A percentile compares a stretch with the other conserved stretches of the same genome.
phyloP scores from a whole-genome alignment of 1,140 invertebrate genomes.

The Drosophila busckii region DNA sequence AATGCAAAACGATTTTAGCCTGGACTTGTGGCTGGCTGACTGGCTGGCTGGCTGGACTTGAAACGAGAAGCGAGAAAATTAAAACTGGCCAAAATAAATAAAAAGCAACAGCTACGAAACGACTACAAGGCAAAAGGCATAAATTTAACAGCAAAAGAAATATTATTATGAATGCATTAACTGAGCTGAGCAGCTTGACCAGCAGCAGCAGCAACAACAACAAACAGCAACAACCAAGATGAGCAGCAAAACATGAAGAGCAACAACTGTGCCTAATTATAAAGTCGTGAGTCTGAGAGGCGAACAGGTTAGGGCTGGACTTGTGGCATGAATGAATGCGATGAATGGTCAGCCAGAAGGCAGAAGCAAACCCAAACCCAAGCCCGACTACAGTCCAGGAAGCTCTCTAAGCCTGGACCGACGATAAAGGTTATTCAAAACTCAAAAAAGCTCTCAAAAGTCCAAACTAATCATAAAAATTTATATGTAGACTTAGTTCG shows the following conservation, averaged over 20 bases:
- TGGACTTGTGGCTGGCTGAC: constrained; percentile 3
- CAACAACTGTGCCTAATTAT: constrained; percentile 67
- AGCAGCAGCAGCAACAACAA: constrained; percentile 4
- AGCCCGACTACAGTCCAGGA: too few species aligned
- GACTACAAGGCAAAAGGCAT: constrained; percentile 67
- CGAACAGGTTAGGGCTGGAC: constrained; percentile 61
- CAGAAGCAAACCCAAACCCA: neutral
- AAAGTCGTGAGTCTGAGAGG: constrained; percentile 67
- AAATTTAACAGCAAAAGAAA: constrained; percentile 77
- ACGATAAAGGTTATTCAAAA: constrained; percentile 72
- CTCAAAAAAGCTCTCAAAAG: constrained; percentile 39
- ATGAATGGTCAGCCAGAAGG: constrained; percentile 8
- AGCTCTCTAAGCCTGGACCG: too few species aligned
- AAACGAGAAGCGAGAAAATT: constrained; percentile 68
- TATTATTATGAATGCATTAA: constrained; percentile 77
- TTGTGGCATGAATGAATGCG: constrained; percentile 34
- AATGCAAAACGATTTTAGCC: constrained; percentile 73
- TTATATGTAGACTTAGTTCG: constrained; percentile 55
- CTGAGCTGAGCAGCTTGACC: constrained; percentile 40
- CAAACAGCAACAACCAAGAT: neutral
- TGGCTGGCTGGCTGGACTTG: neutral
- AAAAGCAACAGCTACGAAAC: constrained; percentile 43
- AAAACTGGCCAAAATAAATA: constrained; percentile 77
- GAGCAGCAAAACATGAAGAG: constrained; percentile 18
- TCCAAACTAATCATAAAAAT: constrained; percentile 73